A percentile compares a stretch with the other conserved stretches of the same genome.
These are phyloP conservation scores for Amblyornis subalaris DNA, from an alignment of 2,113 vertebrate genomes.

Conservation along the genomic window DNA sequence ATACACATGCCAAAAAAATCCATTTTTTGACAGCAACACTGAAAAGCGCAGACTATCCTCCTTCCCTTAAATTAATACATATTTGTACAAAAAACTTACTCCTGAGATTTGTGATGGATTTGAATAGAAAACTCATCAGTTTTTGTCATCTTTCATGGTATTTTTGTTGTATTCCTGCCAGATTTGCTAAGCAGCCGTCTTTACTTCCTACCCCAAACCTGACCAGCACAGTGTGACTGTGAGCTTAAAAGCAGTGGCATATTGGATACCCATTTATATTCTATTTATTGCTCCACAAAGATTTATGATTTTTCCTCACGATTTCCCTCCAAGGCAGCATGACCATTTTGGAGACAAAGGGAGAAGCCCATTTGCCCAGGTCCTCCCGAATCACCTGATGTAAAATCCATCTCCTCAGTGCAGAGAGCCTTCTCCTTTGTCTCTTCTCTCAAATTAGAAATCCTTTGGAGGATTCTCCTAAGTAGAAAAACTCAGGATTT, in stretches of 20 bases:
- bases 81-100: background rate
- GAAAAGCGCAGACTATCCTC: background rate
- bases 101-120: background rate
- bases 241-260: constrained; percentile 43
- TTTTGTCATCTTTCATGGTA: constrained; percentile 18
- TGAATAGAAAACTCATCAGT: constrained; percentile 43
- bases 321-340: background rate
- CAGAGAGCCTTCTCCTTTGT: background rate
- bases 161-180: constrained; percentile 50
- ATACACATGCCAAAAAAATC: background rate
- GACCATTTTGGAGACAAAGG: constrained; percentile 24
- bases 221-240: constrained; percentile 27
- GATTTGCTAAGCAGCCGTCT: background rate
- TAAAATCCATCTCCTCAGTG: constrained; percentile 33
- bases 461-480: background rate
- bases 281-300: constrained; percentile 52
- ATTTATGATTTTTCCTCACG: constrained; percentile 55
- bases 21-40: background rate
- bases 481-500: background rate
- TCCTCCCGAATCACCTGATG: background rate
- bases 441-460: background rate
- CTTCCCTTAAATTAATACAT: background rate
- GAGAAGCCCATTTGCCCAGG: background rate
- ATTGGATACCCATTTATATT: constrained; percentile 61
- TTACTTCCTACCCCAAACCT: constrained; percentile 32